Base-by-base conservation (phyloP, 2,113 vertebrate species). In the Lynx canadensis region DNA sequence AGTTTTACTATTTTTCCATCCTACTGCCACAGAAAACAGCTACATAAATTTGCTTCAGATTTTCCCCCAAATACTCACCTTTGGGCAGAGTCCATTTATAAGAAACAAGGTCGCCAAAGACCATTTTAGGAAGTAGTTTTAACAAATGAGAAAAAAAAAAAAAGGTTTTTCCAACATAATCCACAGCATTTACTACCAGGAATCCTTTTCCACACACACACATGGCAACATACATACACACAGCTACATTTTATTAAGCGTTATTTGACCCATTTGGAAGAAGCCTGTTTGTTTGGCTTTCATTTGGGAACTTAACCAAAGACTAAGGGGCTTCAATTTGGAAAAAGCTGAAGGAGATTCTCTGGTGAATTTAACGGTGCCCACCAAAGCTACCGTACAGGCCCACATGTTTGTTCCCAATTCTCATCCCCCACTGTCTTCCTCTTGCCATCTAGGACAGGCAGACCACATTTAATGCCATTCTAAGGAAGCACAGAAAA, bases 1-100 rank as follows among this genome's bases (percentile, higher is more conserved):
- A 74, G 82, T 96, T 95, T 83, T 86, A 91, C 87, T 73, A 50
- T 84, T 96, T 98, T 98, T 98, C 97, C 95, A 82, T 41, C 89
- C 71, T 78, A 23, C 80, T 91, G 55, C 73, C 91, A 91, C 89
- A 95, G 89, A 94, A 89, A 86, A 95, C 71, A 95, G 89, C 78
- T 92, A 95, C 81, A 89, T 89, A 96, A 93, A 93, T 97, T 68
- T 93, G 84, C 95, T 65, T 97, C 95, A 91, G 60, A 96, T 19
- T 96, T 95, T 93, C 74, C 97, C 94, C 45, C 3, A 73, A 63
- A 88, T 50, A 36, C 84, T 94, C 84, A 91, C 81, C 52, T 94
- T 66, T 90, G 90, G 80, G 48, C 9, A 88, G 78, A 92, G 60
- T 73, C 89, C 94, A 97, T 48, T 66, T 63, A 86, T 50, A 84